A percentile compares a stretch with the other conserved stretches of the same genome.
phyloP scores from a whole-genome alignment of 2,888 invertebrate species.

The Toxonevra muliebris region DNA sequence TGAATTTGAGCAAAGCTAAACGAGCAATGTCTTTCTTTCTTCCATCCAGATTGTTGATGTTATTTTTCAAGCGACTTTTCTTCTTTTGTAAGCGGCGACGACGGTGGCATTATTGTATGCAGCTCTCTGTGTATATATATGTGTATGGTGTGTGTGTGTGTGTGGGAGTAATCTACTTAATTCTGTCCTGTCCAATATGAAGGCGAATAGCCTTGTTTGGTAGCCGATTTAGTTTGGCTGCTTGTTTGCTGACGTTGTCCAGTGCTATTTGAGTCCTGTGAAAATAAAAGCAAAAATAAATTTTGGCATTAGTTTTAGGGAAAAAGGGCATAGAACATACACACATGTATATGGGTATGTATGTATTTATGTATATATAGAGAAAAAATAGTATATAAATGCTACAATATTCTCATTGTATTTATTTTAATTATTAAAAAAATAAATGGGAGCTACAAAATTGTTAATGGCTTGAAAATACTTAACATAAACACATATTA shows the following conservation, averaged over 20 bases:
- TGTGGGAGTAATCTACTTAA: constrained; percentile 42
- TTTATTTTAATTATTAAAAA: too few relatives aligned
- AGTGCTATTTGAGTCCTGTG: constrained; percentile 65
- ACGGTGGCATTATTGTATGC: too few relatives aligned
- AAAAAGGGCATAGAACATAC: background rate
- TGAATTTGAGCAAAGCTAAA: background rate
- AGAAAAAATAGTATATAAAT: constrained; percentile 18
- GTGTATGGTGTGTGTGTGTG: constrained; percentile 24
- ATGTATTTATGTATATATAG: constrained; percentile 18
- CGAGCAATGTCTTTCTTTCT: too few relatives aligned
- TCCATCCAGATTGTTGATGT: too few relatives aligned
- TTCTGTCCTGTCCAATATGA: constrained; percentile 66
- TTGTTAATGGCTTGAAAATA: too few relatives aligned
- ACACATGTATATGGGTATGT: background rate
- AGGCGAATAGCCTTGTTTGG: constrained; percentile 65
- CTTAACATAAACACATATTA: too few relatives aligned
- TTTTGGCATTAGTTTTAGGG: background rate
- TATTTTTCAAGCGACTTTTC: too few relatives aligned
- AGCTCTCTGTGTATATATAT: constrained; percentile 20
- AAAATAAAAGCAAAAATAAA: constrained; percentile 24
- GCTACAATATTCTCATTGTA: background rate
- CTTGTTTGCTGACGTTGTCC: constrained; percentile 66
- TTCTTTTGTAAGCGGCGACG: too few relatives aligned
- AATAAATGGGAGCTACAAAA: too few relatives aligned
- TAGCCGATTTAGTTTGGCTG: constrained; percentile 64